Base-by-base conservation (phyloP, 2,888 invertebrate species). In the Pyralis farinalis region DNA sequence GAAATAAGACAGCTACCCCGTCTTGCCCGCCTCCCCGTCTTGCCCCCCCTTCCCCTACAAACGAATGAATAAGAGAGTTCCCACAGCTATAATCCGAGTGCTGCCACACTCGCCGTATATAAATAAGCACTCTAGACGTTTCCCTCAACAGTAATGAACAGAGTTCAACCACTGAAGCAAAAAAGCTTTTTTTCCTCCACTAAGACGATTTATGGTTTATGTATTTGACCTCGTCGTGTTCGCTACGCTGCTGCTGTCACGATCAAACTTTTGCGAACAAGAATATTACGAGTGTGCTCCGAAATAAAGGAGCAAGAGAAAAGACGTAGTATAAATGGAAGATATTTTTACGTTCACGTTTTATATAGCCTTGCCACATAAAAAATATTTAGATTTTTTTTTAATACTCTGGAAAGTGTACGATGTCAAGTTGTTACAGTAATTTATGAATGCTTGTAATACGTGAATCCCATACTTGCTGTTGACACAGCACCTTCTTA, bases 111-210 rank as follows among this genome's bases (percentile, higher is more conserved):
- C 38, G 37, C 39, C 35, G 42, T 46, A 51, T 55, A 62, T 63
- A 67, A 63, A 61, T 58, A 59, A 61, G 53, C 50, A 54, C 56
- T 59, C 55, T 58, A 59, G 53, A 53, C 54, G 49, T 61, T 67
- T 65, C 64, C 61, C 63, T 63, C 58, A 58, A 64, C 63, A 66
- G 68, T 73, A 73, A 76, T 71, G 69, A 76, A 77, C 68, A 65
- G 62, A 67, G 61, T 67, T 70, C 62, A 66, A 71, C 65, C 66
- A 66, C 55, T 68, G 58, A 59, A 62, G 68, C 63, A 69, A 49
- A 51, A 53, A 53, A 53, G 51, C 51, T 65, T 67, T 75, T 74
- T 72, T 66, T 67, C 57, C 62, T 43, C 44, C 37, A 43, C 35
- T 43, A 40, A 42, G 49, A 49, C 51, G 49, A 51, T 49, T 55